phyloP scores from a whole-genome alignment of 2,113 vertebrate genomes.

The Etheostoma cragini region DNA sequence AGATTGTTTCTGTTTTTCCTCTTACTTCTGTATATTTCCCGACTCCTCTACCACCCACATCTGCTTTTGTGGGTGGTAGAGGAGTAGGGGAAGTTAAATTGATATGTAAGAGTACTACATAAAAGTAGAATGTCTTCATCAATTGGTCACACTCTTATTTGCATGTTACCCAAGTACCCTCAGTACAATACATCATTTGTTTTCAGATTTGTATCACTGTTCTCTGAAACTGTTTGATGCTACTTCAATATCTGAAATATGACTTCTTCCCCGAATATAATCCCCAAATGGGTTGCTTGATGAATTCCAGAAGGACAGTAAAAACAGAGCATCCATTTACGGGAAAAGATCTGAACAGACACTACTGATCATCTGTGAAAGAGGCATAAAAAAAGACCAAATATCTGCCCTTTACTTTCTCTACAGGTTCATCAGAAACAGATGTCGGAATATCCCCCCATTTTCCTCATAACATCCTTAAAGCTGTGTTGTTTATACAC shows the following conservation, averaged over 20 bases:
- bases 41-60: background rate
- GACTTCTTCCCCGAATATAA: conserved; percentile 38
- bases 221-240: conserved; percentile 33
- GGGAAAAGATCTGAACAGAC: conserved; percentile 59
- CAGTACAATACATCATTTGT: background rate
- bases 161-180: background rate
- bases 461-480: conserved; percentile 47
- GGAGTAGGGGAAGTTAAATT: conserved; percentile 11
- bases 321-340: conserved; percentile 64
- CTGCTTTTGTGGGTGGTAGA: background rate
- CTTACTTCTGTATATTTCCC: background rate
- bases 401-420: conserved; percentile 57
- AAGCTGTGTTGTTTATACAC: conserved; percentile 39
- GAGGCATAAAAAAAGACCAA: conserved; percentile 36
- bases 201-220: conserved; percentile 27
- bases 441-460: conserved; percentile 49
- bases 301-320: conserved; percentile 57
- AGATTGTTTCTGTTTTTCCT: background rate
- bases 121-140: background rate
- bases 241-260: conserved; percentile 49
- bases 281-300: conserved; percentile 39
- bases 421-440: conserved; percentile 64
- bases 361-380: conserved; percentile 57
- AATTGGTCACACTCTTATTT: background rate
- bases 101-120: background rate